These are phyloP conservation scores for Lapara coniferarum DNA, from an alignment of 2,888 invertebrate genomes.

Conservation along the genomic window DNA sequence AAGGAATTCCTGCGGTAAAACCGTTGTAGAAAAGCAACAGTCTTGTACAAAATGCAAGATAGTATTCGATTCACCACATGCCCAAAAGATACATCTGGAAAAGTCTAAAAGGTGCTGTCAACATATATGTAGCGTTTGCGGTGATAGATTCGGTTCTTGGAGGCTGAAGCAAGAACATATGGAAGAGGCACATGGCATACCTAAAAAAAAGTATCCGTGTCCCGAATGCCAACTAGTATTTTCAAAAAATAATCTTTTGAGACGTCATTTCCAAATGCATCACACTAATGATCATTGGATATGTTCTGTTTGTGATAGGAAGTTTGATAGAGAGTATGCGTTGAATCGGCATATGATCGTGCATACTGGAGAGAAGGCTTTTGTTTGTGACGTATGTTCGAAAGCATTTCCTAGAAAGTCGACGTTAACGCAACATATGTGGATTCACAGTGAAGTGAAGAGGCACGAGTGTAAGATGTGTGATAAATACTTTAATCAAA, in stretches of 20 bases:
- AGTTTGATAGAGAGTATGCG: constrained; percentile 69
- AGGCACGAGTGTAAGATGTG: constrained; percentile 61
- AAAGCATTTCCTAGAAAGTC: constrained; percentile 68
- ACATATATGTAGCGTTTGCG: constrained; percentile 57
- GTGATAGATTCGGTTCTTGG: constrained; percentile 54
- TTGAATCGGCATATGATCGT: constrained; percentile 73
- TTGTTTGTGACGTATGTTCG: constrained; percentile 71
- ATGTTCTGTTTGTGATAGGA: constrained; percentile 61
- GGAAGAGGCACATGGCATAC: constrained; percentile 51
- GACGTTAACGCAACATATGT: constrained; percentile 65
- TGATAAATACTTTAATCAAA: constrained; percentile 61
- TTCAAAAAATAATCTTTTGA: constrained; percentile 47
- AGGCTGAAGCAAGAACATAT: constrained; percentile 54
- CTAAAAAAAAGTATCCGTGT: constrained; percentile 56
- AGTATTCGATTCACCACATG: constrained; percentile 51
- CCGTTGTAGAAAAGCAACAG: constrained; percentile 37
- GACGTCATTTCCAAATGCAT: constrained; percentile 56
- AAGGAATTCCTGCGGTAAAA: constrained; percentile 40
- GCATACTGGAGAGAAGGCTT: constrained; percentile 75
- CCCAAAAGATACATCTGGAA: constrained; percentile 48
- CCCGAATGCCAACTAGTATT: constrained; percentile 56
- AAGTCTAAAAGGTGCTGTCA: constrained; percentile 54
- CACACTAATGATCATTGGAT: constrained; percentile 57
- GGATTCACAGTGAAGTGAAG: constrained; percentile 69
- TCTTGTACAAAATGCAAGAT: constrained; percentile 53